Percentiles rank a stretch among this genome's conserved stretches.
These are phyloP conservation scores for Psittacula echo DNA, from an alignment of 2,797 vertebrate species.

Conservation along the genomic window DNA sequence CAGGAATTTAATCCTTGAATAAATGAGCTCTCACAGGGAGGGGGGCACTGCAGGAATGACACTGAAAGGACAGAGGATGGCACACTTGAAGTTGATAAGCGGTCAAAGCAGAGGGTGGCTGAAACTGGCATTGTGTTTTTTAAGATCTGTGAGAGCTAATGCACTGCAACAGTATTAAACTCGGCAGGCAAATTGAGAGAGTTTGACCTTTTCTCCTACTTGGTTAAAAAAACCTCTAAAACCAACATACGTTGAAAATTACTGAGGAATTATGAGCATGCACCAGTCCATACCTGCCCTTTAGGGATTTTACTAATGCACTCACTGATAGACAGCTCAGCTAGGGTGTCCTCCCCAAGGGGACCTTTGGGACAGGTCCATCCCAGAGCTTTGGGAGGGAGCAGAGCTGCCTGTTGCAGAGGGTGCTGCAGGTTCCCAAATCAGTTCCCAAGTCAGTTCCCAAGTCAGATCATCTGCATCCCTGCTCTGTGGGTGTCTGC, in stretches of 20 bases:
- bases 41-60: not conserved
- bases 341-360: not conserved
- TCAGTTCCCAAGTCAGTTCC: not conserved
- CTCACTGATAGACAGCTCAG: not conserved
- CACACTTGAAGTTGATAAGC: not conserved
- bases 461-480: not conserved
- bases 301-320: not conserved
- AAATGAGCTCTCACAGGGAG: not conserved
- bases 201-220: not conserved
- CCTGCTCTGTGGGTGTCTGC: not conserved
- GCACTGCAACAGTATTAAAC: not conserved
- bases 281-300: not conserved
- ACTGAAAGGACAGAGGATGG: not conserved
- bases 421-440: not conserved
- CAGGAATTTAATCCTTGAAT: not conserved
- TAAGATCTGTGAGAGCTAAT: not conserved
- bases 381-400: not conserved
- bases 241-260: not conserved
- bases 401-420: accelerated
- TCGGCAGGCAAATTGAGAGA: not conserved
- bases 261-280: not conserved
- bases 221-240: not conserved
- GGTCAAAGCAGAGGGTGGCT: not conserved
- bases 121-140: not conserved
- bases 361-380: not conserved